A percentile compares a stretch with the other conserved stretches of the same genome.
phyloP scores from a whole-genome alignment of 2,888 invertebrate species.

The Zaprionus obscuricornis region DNA sequence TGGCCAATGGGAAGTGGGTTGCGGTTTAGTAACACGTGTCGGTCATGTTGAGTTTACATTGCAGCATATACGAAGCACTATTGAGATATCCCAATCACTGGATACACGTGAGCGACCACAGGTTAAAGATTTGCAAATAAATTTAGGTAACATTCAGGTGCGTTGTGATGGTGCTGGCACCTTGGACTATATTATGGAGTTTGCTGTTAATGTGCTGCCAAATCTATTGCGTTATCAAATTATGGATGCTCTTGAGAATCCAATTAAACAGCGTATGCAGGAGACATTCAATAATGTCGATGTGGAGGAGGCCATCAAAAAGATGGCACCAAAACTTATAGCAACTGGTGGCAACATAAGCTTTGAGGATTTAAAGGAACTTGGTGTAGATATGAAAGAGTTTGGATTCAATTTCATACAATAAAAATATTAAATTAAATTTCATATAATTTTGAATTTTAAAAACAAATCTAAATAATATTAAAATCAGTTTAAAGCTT shows the following conservation, averaged over 20 bases:
- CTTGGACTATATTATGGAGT: slow-evolving; percentile 92
- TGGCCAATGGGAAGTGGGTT: slow-evolving; percentile 91
- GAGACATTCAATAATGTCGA: slow-evolving; percentile 89
- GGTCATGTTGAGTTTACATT: slow-evolving; percentile 91
- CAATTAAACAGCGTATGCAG: slow-evolving; percentile 88
- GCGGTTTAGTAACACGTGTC: slow-evolving; percentile 87
- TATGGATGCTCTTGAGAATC: slow-evolving; percentile 92
- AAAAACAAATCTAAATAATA: too few species aligned
- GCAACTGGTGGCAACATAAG: slow-evolving; percentile 77
- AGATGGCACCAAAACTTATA: slow-evolving; percentile 88
- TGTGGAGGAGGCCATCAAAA: slow-evolving; percentile 89
- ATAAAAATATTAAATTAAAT: too few species aligned
- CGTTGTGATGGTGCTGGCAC: slow-evolving; percentile 94
- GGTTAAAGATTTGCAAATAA: slow-evolving; percentile 90
- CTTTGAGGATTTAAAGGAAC: slow-evolving; percentile 66
- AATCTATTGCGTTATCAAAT: slow-evolving; percentile 94
- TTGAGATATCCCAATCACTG: slow-evolving; percentile 89
- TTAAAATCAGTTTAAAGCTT: too few species aligned
- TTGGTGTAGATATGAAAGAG: too few species aligned
- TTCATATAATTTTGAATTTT: too few species aligned
- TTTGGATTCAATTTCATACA: too few species aligned
- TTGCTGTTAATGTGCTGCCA: slow-evolving; percentile 91
- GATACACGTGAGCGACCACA: slow-evolving; percentile 90
- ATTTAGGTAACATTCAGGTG: slow-evolving; percentile 93
- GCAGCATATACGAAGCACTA: slow-evolving; percentile 89